Conservation (phyloP, 2,888 invertebrate species). For the Drosophila tanythrix region DNA sequence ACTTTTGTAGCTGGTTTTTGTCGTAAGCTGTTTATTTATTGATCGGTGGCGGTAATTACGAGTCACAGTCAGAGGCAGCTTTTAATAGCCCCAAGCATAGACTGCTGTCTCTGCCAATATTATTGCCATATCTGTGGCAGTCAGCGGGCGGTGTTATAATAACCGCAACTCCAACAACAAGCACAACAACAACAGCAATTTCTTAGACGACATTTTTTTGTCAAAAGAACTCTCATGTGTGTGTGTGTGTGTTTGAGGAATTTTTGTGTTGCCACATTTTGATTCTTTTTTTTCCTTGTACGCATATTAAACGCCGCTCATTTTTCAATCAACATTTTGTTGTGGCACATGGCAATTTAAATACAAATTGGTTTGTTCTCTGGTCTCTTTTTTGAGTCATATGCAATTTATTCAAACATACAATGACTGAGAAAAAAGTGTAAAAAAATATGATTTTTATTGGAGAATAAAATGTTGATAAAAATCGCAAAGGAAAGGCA, state of each 20-base stretch:
- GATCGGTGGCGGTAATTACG: constrained; percentile 69
- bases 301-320: constrained; percentile 59
- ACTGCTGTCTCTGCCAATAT: constrained; percentile 36
- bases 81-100: constrained; percentile 37
- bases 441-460: background rate
- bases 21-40: constrained; percentile 74
- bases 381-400: background rate
- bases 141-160: constrained; percentile 65
- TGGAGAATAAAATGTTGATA: background rate
- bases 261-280: constrained; percentile 67
- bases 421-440: background rate
- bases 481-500: background rate
- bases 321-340: constrained; percentile 65
- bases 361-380: constrained; percentile 29
- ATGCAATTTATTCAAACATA: background rate
- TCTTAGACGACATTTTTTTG: constrained; percentile 57
- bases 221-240: constrained; percentile 58
- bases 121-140: constrained; percentile 71
- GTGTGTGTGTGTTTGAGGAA: constrained; percentile 45
- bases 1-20: constrained; percentile 38
- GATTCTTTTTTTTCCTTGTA: constrained; percentile 26
- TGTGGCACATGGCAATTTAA: constrained; percentile 47
- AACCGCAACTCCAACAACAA: constrained; percentile 38
- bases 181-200: constrained; percentile 50
- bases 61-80: constrained; percentile 29